Evolutionary conservation across 2,113 vertebrate genomes (phyloP).

Genomic region (Candoia aspera): DNA sequence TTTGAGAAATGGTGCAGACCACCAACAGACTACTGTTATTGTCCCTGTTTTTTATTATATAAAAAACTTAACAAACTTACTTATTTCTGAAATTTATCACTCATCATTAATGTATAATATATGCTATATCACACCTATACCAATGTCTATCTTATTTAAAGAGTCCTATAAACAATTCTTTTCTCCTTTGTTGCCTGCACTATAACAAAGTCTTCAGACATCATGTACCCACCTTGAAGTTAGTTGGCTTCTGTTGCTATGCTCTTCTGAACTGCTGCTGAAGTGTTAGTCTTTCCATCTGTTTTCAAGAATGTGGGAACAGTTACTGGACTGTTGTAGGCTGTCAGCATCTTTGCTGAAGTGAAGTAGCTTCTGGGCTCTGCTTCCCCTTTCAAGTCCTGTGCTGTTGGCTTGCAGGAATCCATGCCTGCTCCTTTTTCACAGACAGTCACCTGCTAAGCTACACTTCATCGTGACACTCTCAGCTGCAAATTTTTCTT

Average conservation of each 20-base stretch:
- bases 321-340: neutral
- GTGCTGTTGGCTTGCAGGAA: neutral
- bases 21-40: neutral
- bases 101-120: neutral
- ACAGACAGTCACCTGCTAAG: neutral
- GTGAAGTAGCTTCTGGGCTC: neutral
- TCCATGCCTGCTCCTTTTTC: neutral
- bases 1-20: neutral
- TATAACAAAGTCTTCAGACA: neutral
- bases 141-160: neutral
- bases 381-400: neutral
- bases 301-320: neutral
- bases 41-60: neutral
- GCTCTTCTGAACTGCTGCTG: neutral
- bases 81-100: neutral
- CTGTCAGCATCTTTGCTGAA: neutral
- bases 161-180: neutral
- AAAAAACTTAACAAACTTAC: neutral
- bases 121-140: neutral
- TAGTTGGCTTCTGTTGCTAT: neutral
- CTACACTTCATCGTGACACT: neutral
- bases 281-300: neutral
- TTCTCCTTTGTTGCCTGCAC: neutral
- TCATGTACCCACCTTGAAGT: neutral
- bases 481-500: neutral